Evolutionary conservation across 1,140 invertebrate genomes (phyloP), one percentile per base, ranked within the genome.

Genomic region (Popillia japonica): DNA sequence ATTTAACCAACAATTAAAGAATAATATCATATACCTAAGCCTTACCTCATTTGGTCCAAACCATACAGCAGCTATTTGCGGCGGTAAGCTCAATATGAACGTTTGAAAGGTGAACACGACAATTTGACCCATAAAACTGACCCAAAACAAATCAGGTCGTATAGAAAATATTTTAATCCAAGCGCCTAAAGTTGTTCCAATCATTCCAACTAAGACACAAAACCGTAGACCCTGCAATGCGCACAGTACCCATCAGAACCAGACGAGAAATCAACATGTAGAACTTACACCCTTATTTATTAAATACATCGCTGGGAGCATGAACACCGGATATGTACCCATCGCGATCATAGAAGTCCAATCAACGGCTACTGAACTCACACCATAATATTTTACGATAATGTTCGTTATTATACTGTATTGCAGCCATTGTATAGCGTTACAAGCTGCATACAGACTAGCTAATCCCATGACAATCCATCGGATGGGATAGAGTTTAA

Each of bases 141-240:
- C 83, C 78, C 87, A 88, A 86, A 94, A 95, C n/a, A 88, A 85
- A 79, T 91, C 87, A 27, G 89, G 90, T 6, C 85, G 77, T 1
- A 91, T 87, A 27, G 91, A 91, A 41, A 89, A 87, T 82, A 92
- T 87, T 88, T 96, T 96, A 64, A 96, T 88, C 91, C 92, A 94
- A 0, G 93, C 90, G 6, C 94, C 95, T 0, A 92, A 76, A 34
- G 89, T 90, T 9, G 84, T 84, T 40, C 84, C 83, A 6, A 88
- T 40, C 14, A 81, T 78, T 8, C 86, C 85, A 22, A 86, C 84
- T 3, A 88, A 8, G 9, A 87, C 85, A 6, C 85, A 82, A 7
- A 80, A 83, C 81, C 87, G 74, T 74, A 83, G 64, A 81, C 87
- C 85, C 87, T 87, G 74, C 6, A 55, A 55, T 17, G 2, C 27